phyloP scores from a whole-genome alignment of 2,797 vertebrate species.

The Sebastes miniatus region DNA sequence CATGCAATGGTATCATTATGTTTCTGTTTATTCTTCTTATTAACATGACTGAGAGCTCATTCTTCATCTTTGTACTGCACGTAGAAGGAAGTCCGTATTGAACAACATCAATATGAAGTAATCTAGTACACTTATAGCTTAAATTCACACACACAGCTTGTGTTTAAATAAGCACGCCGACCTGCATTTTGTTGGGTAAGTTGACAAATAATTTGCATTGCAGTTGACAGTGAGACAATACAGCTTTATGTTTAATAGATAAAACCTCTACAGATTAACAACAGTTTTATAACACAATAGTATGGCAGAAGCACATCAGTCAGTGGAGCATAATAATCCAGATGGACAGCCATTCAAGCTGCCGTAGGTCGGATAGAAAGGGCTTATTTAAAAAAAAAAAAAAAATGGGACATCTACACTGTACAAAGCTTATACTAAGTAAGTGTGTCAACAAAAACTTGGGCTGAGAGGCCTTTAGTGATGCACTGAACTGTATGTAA shows the following conservation, averaged over 20 bases:
- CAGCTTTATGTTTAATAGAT: neutral
- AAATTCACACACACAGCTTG: neutral
- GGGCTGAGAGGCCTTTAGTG: slow-evolving; percentile 3
- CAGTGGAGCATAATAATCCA: slow-evolving; percentile 29
- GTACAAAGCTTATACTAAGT: slow-evolving; percentile 26
- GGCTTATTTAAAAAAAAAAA: neutral
- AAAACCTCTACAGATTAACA: slow-evolving; percentile 4
- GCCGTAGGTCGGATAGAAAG: neutral
- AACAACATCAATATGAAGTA: neutral
- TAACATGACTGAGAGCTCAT: neutral
- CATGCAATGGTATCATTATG: neutral
- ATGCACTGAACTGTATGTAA: slow-evolving; percentile 30
- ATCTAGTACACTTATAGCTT: neutral
- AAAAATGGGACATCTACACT: slow-evolving; percentile 42
- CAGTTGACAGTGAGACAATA: neutral
- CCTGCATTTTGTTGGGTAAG: neutral
- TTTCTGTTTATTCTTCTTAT: neutral
- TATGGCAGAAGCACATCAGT: neutral
- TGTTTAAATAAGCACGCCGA: neutral
- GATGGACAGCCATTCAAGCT: slow-evolving; percentile 4
- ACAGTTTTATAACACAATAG: neutral
- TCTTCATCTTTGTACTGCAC: neutral
- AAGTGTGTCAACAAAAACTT: slow-evolving; percentile 23
- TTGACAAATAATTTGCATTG: neutral
- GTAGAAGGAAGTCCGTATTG: neutral